Evolutionary conservation across 2,888 invertebrate genomes (phyloP).

Genomic region (Kryphioiulus occultus): DNA sequence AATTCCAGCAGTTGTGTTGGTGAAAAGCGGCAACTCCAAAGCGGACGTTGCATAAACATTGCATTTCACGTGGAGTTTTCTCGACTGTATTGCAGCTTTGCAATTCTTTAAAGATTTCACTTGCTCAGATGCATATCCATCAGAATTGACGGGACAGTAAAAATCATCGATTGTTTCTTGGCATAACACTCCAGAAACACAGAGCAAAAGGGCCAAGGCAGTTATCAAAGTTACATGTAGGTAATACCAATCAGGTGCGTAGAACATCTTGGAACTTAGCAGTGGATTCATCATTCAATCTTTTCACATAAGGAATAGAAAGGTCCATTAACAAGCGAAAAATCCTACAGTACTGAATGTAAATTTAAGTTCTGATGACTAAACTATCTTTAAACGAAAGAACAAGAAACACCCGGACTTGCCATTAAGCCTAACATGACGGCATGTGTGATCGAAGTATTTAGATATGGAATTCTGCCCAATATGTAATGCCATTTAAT

Average conservation of each 20-base stretch:
- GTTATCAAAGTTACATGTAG: background rate
- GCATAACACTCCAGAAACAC: background rate
- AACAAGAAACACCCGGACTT: no score
- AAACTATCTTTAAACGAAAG: background rate
- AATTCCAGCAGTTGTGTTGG: constrained; percentile 42
- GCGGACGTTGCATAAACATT: constrained; percentile 29
- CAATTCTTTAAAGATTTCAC: background rate
- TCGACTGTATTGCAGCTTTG: background rate
- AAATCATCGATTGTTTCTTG: background rate
- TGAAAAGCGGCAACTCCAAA: background rate
- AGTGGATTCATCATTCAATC: background rate
- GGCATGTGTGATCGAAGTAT: background rate
- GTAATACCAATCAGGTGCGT: background rate
- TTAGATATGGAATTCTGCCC: background rate
- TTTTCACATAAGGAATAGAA: no score
- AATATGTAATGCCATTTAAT: background rate
- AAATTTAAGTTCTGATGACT: no score
- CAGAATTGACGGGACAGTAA: background rate
- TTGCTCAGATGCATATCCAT: background rate
- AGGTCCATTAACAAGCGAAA: no score
- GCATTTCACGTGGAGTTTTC: background rate
- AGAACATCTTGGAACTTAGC: background rate
- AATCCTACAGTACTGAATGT: no score
- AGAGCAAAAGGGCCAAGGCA: background rate
- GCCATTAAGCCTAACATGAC: no score